These are phyloP conservation scores for Mellivora capensis DNA, from an alignment of 2,113 vertebrate species.

Conservation along the genomic window DNA sequence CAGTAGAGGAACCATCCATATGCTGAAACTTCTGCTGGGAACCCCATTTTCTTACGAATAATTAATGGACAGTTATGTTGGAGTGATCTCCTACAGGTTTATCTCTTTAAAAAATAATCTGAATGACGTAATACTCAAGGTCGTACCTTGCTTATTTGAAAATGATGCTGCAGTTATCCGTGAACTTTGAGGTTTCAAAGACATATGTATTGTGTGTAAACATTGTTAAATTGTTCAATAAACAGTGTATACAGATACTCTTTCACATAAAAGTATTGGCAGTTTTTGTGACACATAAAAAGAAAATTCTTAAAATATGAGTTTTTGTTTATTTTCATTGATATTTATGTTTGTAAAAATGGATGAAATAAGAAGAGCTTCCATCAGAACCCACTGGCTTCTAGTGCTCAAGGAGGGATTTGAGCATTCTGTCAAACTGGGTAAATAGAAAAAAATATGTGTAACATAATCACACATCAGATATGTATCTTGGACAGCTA, in stretches of 20 bases:
- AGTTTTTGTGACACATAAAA: slow-evolving; percentile 35
- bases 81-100: slow-evolving; percentile 54
- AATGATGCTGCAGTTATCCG: slow-evolving; percentile 55
- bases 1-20: slow-evolving; percentile 93
- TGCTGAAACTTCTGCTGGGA: slow-evolving; percentile 82
- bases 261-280: slow-evolving; percentile 39
- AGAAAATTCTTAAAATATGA: slow-evolving; percentile 31
- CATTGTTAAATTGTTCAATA: slow-evolving; percentile 68
- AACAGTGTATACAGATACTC: slow-evolving; percentile 28
- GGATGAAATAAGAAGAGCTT: not conserved
- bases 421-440: not conserved
- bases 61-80: slow-evolving; percentile 50
- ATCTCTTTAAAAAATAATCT: slow-evolving; percentile 59
- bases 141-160: slow-evolving; percentile 61
- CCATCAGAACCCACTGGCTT: not conserved
- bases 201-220: slow-evolving; percentile 72
- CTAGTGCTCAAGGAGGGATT: not conserved
- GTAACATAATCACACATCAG: not conserved
- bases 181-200: slow-evolving; percentile 48
- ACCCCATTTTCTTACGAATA: slow-evolving; percentile 47
- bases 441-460: not conserved
- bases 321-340: slow-evolving; percentile 27
- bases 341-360: slow-evolving; percentile 34
- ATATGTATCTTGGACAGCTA: not conserved
- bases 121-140: slow-evolving; percentile 63